A percentile compares a stretch with the other conserved stretches of the same genome.
These are phyloP conservation scores for Dysmachus trigonus DNA, from an alignment of 2,888 invertebrate genomes.

Conservation along the genomic window DNA sequence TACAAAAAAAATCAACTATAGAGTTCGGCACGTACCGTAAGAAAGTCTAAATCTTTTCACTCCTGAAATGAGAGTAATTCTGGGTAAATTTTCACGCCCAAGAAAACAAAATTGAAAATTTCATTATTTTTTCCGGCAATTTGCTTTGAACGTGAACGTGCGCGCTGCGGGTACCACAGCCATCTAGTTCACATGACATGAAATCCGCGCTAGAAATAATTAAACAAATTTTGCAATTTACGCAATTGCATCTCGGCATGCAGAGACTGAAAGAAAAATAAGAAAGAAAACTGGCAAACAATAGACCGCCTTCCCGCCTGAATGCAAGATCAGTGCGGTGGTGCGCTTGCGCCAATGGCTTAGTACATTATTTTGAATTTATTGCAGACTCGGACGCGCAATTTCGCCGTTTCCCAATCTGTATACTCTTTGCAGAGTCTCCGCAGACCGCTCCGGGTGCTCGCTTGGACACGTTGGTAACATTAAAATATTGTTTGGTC, in stretches of 20 bases:
- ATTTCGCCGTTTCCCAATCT: not conserved
- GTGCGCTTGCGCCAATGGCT: not conserved
- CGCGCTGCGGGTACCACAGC: not conserved
- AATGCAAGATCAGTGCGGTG: not conserved
- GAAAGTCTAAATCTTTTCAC: not conserved
- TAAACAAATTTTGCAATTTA: constrained; percentile 1
- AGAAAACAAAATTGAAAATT: not conserved
- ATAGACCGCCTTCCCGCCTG: not conserved
- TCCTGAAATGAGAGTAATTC: not conserved
- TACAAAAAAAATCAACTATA: too few species aligned
- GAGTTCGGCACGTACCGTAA: too few species aligned
- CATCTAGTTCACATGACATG: not conserved
- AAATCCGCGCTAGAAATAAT: not conserved
- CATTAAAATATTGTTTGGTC: too few species aligned
- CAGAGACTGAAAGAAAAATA: not conserved
- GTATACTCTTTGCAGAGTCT: not conserved
- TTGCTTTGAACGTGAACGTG: not conserved
- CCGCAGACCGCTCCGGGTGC: not conserved
- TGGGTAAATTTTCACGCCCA: not conserved
- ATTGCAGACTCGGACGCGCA: not conserved
- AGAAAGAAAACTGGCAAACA: not conserved
- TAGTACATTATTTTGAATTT: not conserved
- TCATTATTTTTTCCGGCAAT: not conserved
- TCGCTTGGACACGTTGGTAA: too few species aligned
- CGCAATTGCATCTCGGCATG: not conserved